phyloP scores from a whole-genome alignment of 2,113 vertebrate genomes.

The Takifugu flavidus region DNA sequence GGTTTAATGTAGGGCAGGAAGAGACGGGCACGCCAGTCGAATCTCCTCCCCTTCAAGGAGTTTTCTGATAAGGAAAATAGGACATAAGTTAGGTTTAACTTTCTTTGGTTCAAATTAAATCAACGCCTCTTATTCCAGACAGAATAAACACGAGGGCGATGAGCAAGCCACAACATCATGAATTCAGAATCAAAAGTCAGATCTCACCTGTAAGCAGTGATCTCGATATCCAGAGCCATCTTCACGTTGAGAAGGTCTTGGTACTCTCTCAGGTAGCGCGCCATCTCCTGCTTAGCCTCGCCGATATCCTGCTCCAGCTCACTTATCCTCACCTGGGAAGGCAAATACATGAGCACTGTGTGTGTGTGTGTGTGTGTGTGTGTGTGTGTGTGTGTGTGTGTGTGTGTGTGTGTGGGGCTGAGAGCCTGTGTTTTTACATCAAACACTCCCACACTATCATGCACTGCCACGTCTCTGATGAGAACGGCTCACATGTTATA shows the following conservation, averaged over 20 bases:
- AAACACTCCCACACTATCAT: no score
- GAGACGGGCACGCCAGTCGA: constrained; percentile 73
- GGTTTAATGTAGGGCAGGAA: constrained; percentile 59
- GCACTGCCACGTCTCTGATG: no score
- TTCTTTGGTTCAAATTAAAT: no score
- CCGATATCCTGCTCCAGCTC: constrained; percentile 77
- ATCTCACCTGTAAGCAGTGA: constrained; percentile 90
- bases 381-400: no score
- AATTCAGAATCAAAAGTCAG: neutral
- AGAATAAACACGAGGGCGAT: neutral
- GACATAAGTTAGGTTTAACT: neutral
- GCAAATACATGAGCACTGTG: neutral
- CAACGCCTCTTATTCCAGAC: no score
- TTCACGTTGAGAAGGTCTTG: constrained; percentile 97
- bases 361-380: no score
- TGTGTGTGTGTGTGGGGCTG: no score
- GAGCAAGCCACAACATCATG: neutral
- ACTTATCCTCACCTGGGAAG: constrained; percentile 72
- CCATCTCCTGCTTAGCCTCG: constrained; percentile 86
- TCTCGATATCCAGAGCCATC: constrained; percentile 97
- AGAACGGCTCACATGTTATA: no score
- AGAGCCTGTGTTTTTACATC: no score
- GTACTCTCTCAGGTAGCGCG: constrained; percentile 89
- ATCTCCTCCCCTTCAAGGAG: constrained; percentile 85
- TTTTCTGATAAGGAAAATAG: constrained; percentile 69